A percentile compares a stretch with the other conserved stretches of the same genome.
Conservation (phyloP, 2,113 vertebrate genomes). For the Myotis brandtii region DNA sequence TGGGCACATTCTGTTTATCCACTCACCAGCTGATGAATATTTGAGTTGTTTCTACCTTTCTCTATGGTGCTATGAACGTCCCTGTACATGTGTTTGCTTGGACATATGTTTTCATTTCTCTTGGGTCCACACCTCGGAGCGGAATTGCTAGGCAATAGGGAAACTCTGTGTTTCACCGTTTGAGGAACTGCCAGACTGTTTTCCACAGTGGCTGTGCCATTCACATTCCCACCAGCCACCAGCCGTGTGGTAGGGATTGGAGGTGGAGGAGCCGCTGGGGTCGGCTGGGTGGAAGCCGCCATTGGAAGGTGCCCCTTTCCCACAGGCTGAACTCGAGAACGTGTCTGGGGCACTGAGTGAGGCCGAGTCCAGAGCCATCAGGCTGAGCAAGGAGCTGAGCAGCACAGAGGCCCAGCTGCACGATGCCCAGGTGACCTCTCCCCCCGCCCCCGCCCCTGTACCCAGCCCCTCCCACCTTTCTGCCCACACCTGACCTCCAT, state of each 20-base stretch:
- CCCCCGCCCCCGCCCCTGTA: accelerated
- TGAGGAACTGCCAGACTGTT: not conserved
- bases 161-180: not conserved
- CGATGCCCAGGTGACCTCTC: conserved; percentile 88
- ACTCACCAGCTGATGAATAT: not conserved
- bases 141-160: not conserved
- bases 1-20: not conserved
- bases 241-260: not conserved
- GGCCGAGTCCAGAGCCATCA: conserved; percentile 90
- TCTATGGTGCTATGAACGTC: not conserved
- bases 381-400: conserved; percentile 91
- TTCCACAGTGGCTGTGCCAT: not conserved
- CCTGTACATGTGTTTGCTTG: no score
- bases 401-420: conserved; percentile 91
- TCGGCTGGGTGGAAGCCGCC: accelerated
- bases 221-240: not conserved
- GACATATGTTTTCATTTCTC: not conserved
- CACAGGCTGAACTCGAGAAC: conserved; percentile 90
- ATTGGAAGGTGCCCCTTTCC: accelerated
- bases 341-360: conserved; percentile 86
- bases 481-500: accelerated
- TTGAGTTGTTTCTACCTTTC: not conserved
- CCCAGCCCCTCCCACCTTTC: accelerated
- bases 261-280: not conserved
- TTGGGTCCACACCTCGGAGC: not conserved